phyloP scores from a whole-genome alignment of 2,113 vertebrate genomes.

The Hypomesus transpacificus region DNA sequence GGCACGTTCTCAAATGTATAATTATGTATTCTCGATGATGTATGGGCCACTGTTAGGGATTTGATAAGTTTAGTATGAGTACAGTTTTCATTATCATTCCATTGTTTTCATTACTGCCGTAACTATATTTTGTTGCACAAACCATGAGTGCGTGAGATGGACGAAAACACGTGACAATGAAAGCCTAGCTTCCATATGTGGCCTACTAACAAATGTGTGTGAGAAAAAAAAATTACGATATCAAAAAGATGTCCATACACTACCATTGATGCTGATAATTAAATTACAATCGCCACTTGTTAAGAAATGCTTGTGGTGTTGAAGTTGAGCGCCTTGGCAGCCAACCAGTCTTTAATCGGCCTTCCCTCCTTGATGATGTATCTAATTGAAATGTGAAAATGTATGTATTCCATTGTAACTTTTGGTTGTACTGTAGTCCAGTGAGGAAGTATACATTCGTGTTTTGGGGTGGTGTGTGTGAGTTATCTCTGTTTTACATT shows the following conservation, averaged over 20 bases:
- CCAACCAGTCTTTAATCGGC: neutral
- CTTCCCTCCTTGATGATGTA: constrained; percentile 9
- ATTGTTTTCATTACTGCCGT: constrained; percentile 43
- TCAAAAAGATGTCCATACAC: constrained; percentile 57
- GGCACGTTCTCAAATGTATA: constrained; percentile 84
- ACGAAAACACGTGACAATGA: constrained; percentile 73
- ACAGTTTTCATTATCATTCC: constrained; percentile 38
- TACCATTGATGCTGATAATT: constrained; percentile 79
- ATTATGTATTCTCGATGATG: constrained; percentile 85
- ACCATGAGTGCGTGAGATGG: constrained; percentile 82
- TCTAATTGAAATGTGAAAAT: no score
- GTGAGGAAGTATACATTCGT: no score
- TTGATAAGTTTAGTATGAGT: constrained; percentile 80
- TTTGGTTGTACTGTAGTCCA: no score
- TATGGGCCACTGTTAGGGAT: constrained; percentile 83
- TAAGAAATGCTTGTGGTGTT: constrained; percentile 43
- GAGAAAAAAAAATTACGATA: no score
- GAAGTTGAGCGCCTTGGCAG: neutral
- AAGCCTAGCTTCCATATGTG: no score
- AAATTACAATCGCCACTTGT: constrained; percentile 82
- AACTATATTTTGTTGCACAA: constrained; percentile 61
- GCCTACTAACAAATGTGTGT: no score
- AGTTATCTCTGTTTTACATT: no score
- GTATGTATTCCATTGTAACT: no score
- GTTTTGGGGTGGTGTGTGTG: no score